Evolutionary conservation across 2,797 vertebrate genomes (phyloP).

Genomic region (Sebastes itinus): DNA sequence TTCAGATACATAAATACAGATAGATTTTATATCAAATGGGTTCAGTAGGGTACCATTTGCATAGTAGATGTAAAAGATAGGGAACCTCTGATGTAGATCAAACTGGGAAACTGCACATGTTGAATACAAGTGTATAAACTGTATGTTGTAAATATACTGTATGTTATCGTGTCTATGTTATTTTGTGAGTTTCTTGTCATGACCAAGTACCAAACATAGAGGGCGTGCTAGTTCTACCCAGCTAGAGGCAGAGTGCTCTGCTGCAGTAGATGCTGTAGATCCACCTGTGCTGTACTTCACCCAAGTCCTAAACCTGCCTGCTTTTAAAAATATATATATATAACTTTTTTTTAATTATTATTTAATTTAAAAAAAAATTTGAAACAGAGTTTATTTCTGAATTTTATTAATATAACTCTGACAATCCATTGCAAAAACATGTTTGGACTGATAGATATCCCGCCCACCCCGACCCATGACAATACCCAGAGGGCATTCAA

Average conservation of each 20-base stretch:
- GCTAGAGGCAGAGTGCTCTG: neutral
- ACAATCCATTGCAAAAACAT: no score
- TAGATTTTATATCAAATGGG: neutral
- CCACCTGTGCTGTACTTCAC: neutral
- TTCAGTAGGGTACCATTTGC: neutral
- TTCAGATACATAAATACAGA: neutral
- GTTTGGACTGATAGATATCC: no score
- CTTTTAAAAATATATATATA: no score
- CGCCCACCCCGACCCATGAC: no score
- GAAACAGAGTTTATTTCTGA: no score
- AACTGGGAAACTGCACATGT: neutral
- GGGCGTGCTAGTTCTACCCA: constrained; percentile 41
- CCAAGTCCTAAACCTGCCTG: neutral
- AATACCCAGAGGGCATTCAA: no score
- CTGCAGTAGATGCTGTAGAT: neutral
- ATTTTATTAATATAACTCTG: no score
- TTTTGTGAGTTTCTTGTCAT: constrained; percentile 27
- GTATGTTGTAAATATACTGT: neutral
- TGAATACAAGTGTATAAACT: neutral
- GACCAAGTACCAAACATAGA: constrained; percentile 35
- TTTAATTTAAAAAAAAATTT: no score
- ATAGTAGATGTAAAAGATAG: neutral
- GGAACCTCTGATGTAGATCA: neutral
- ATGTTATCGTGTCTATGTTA: neutral
- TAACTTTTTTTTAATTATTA: no score